phyloP scores from a whole-genome alignment of 2,113 vertebrate genomes.

The Crotalus helleri region DNA sequence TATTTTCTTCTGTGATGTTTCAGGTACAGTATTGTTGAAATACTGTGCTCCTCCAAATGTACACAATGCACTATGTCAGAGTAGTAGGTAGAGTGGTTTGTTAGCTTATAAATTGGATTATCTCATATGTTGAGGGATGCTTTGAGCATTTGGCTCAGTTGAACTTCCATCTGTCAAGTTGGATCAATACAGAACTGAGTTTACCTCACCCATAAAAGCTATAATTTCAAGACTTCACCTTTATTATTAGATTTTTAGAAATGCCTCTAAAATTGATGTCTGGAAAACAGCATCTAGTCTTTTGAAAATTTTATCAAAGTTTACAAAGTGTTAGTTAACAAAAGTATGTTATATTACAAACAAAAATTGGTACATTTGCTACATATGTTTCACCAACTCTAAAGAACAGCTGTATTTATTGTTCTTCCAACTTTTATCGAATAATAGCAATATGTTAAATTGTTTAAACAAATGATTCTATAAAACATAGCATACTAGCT shows the following conservation, averaged over 20 bases:
- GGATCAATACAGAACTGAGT: not conserved
- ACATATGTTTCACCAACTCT: not conserved
- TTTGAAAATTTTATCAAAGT: not conserved
- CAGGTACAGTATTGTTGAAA: not conserved
- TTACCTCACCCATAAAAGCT: not conserved
- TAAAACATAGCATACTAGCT: not conserved
- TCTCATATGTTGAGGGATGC: not conserved
- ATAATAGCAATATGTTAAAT: not conserved
- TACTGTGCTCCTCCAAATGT: not conserved
- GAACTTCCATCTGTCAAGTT: conserved; percentile 1
- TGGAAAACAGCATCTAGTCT: not conserved
- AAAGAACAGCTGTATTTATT: not conserved
- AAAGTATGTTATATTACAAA: not conserved
- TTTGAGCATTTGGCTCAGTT: fast-evolving
- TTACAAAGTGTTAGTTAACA: not conserved
- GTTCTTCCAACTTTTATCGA: not conserved
- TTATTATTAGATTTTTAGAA: not conserved
- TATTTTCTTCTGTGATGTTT: not conserved
- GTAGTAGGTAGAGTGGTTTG: not conserved
- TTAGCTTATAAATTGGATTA: not conserved
- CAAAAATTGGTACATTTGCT: not conserved
- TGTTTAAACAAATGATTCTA: not conserved
- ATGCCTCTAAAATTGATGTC: not conserved
- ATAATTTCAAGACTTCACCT: not conserved
- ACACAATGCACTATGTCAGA: not conserved